These are phyloP conservation scores for Odontocolon sp. DNA, from an alignment of 2,888 invertebrate species.

Conservation along the genomic window DNA sequence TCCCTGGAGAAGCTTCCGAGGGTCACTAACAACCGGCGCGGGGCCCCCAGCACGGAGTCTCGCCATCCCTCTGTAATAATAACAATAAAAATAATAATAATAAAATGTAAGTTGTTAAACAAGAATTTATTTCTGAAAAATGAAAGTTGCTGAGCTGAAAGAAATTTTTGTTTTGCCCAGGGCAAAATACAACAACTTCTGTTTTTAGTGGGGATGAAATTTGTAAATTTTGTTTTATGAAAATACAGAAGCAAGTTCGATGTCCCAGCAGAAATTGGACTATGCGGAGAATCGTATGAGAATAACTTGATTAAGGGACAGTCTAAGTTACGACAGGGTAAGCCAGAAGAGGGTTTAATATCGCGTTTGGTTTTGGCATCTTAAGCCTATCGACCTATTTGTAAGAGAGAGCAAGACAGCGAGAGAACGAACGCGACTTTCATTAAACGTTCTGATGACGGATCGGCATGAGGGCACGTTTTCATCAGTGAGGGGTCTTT, in stretches of 20 bases:
- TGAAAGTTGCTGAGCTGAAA: no score
- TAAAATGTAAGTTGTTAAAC: no score
- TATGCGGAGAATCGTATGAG: background rate
- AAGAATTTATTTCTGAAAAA: no score
- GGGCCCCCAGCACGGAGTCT: constrained; percentile 79
- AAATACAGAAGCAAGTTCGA: no score
- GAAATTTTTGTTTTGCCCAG: no score
- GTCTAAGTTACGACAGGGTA: constrained; percentile 65
- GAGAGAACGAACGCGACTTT: constrained; percentile 68
- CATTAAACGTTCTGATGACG: constrained; percentile 77
- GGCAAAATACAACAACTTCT: no score
- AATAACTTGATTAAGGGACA: constrained; percentile 61
- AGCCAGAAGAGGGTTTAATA: constrained; percentile 73
- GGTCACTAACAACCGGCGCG: constrained; percentile 78
- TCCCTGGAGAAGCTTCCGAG: constrained; percentile 80
- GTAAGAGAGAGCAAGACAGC: constrained; percentile 20
- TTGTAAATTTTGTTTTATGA: background rate
- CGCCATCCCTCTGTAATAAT: constrained; percentile 79
- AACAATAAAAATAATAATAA: constrained; percentile 46
- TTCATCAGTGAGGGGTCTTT: constrained; percentile 53
- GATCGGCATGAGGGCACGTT: constrained; percentile 68
- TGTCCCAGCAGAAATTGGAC: background rate
- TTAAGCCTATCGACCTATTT: constrained; percentile 58
- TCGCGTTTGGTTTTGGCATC: constrained; percentile 61
- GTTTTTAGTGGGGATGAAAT: background rate